Conservation (phyloP, 2,113 vertebrate species). For the Piprites chloris region DNA sequence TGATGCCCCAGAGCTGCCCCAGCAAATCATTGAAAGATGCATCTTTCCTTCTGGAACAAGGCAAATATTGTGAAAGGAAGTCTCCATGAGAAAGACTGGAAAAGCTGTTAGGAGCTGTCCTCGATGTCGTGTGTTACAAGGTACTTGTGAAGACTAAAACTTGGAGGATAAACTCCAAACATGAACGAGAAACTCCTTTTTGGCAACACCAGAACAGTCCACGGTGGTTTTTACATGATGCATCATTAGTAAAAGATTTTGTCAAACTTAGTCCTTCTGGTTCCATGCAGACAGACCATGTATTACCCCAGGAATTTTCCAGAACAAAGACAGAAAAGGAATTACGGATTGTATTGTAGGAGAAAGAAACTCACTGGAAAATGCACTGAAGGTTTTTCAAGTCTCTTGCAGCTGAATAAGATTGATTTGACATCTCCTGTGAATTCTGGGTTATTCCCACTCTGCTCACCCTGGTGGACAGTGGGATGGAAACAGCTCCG, state of each 20-base stretch:
- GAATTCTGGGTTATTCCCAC: not conserved
- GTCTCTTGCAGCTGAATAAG: not conserved
- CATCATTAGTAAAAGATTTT: not conserved
- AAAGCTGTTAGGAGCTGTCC: not conserved
- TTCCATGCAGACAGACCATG: not conserved
- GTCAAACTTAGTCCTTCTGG: not conserved
- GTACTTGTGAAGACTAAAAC: not conserved
- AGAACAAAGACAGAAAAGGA: not conserved
- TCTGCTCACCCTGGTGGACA: not conserved
- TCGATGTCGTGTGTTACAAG: not conserved
- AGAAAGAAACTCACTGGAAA: not conserved
- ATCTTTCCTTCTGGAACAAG: slow-evolving; percentile 38
- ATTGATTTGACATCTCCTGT: not conserved
- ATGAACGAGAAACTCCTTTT: not conserved
- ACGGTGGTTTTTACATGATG: not conserved
- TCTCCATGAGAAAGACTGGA: not conserved
- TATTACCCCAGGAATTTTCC: not conserved
- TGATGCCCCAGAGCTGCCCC: slow-evolving; percentile 43
- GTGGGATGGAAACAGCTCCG: not conserved
- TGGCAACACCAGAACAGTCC: not conserved
- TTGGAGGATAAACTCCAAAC: not conserved
- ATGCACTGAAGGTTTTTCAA: not conserved
- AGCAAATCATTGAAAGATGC: slow-evolving; percentile 1
- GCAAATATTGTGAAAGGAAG: slow-evolving; percentile 13
- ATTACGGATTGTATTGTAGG: not conserved